A percentile compares a stretch with the other conserved stretches of the same genome.
phyloP scores from a whole-genome alignment of 2,888 invertebrate genomes.

The Zeuzera pyrina region DNA sequence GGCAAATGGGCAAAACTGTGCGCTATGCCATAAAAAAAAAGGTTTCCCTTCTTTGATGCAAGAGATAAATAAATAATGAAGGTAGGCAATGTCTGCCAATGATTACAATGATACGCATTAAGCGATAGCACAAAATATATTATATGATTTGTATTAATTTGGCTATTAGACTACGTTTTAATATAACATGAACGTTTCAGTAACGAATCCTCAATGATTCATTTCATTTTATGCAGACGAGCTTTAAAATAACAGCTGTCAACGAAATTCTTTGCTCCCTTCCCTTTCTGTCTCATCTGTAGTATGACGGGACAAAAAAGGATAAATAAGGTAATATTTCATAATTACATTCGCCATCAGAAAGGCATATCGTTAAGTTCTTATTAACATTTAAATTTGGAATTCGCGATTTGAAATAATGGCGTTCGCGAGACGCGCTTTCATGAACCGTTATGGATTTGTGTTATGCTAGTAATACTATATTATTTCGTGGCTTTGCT shows the following conservation, averaged over 20 bases:
- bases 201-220: not conserved
- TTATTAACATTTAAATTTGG: not conserved
- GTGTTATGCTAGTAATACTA: not conserved
- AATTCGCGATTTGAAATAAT: not conserved
- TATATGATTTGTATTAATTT: too few relatives aligned
- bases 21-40: too few relatives aligned
- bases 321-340: not conserved
- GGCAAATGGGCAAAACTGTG: too few relatives aligned
- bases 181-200: not conserved
- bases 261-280: not conserved
- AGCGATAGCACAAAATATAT: too few relatives aligned
- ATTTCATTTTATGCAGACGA: not conserved
- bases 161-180: too few relatives aligned
- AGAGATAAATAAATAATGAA: too few relatives aligned
- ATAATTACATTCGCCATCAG: not conserved
- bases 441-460: too few relatives aligned
- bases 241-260: not conserved
- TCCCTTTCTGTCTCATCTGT: not conserved
- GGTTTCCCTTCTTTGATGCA: too few relatives aligned
- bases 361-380: not conserved
- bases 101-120: too few relatives aligned
- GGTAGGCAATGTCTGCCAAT: too few relatives aligned
- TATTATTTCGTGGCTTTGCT: not conserved
- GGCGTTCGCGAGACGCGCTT: not conserved
- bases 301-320: not conserved